phyloP scores from a whole-genome alignment of 2,113 vertebrate species.

The Anguilla rostrata region DNA sequence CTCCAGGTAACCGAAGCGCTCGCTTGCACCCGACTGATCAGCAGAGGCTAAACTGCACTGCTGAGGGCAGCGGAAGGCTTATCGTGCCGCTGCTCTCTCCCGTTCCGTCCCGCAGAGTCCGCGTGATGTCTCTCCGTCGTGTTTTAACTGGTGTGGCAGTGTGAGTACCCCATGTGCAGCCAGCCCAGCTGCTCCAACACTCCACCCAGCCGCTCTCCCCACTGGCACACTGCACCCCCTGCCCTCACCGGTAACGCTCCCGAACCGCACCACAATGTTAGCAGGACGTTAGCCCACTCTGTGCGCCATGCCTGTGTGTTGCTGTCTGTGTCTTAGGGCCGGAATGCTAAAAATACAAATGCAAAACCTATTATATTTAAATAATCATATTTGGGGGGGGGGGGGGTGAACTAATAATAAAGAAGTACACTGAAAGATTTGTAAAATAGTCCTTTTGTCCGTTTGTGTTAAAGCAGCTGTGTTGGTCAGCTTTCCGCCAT shows the following conservation, averaged over 20 bases:
- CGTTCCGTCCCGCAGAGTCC: not conserved
- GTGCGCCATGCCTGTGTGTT: not conserved
- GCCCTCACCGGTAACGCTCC: not conserved
- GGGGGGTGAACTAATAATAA: not conserved
- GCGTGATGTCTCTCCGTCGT: not conserved
- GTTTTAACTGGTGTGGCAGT: not conserved
- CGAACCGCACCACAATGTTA: not conserved
- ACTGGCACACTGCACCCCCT: not conserved
- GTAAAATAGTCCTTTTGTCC: not conserved
- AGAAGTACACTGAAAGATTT: not conserved
- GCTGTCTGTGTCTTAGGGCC: not conserved
- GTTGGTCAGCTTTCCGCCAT: not conserved
- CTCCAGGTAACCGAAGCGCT: not conserved
- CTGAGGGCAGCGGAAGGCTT: not conserved
- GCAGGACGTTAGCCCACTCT: not conserved
- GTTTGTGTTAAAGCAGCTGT: not conserved
- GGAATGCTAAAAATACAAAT: not conserved
- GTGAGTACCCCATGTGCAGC: not conserved
- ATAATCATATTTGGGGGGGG: not conserved
- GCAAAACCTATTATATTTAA: not conserved
- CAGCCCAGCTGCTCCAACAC: too few species aligned
- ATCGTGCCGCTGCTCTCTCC: not conserved
- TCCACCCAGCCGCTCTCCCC: not conserved
- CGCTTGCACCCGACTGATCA: not conserved
- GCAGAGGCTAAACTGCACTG: not conserved